These are phyloP conservation scores for Notamacropus eugenii DNA, from an alignment of 2,797 vertebrate genomes.

Conservation along the genomic window DNA sequence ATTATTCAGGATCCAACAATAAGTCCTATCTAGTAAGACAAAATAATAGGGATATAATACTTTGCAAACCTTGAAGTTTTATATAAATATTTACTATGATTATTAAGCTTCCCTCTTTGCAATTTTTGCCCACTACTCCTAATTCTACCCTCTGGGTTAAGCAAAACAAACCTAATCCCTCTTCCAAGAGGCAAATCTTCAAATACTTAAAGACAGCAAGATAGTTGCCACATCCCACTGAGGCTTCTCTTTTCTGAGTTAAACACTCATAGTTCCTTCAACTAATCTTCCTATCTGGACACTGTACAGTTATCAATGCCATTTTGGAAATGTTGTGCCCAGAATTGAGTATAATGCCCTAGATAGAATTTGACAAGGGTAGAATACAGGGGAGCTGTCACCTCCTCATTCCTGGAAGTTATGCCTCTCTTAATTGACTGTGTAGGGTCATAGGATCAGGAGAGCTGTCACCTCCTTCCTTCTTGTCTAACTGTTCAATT, in stretches of 20 bases:
- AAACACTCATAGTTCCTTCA: not conserved
- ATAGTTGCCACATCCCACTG: not conserved
- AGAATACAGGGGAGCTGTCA: not conserved
- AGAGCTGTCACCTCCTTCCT: not conserved
- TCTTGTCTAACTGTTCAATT: not conserved
- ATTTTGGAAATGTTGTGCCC: not conserved
- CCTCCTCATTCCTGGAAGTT: not conserved
- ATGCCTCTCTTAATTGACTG: not conserved
- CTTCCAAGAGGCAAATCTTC: not conserved
- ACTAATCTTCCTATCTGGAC: not conserved
- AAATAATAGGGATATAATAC: not conserved
- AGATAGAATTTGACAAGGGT: not conserved
- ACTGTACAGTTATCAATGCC: not conserved
- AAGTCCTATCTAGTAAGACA: not conserved
- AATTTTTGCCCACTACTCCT: not conserved
- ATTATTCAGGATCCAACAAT: not conserved
- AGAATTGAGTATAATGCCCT: not conserved
- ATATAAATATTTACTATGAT: not conserved
- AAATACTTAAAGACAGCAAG: not conserved
- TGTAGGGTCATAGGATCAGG: not conserved
- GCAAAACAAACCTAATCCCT: not conserved
- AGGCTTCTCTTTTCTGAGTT: not conserved
- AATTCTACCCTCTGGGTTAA: not conserved
- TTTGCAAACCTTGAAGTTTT: not conserved
- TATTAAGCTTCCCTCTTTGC: not conserved